Evolutionary conservation across 2,113 vertebrate species (phyloP).

Genomic region (Pungitius pungitius): DNA sequence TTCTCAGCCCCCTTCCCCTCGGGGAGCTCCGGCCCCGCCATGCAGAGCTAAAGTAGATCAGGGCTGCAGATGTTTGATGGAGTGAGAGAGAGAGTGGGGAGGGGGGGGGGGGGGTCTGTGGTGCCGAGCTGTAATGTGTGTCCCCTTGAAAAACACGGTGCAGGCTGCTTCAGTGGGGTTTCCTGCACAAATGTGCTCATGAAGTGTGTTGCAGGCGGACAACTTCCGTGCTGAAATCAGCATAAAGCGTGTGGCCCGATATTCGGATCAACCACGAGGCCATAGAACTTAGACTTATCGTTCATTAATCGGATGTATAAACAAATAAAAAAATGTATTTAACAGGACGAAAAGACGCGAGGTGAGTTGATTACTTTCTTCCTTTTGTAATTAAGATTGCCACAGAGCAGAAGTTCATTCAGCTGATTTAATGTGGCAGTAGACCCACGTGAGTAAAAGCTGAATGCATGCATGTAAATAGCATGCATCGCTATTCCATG

Average conservation of each 20-base stretch:
- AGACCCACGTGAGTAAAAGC: not conserved
- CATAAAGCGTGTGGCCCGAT: not conserved
- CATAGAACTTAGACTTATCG: too few species aligned
- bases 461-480: not conserved
- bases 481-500: not conserved
- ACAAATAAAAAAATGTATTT: not conserved
- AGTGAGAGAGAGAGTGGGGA: too few species aligned
- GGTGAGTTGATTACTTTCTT: not conserved
- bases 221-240: slow-evolving; percentile 7
- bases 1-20: not conserved
- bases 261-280: not conserved
- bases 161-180: not conserved
- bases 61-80: slow-evolving; percentile 13
- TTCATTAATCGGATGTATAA: not conserved
- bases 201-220: not conserved
- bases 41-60: slow-evolving; percentile 12
- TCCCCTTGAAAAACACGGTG: not conserved
- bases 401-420: not conserved
- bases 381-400: not conserved
- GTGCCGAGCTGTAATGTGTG: not conserved
- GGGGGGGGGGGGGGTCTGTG: slow-evolving; percentile 9
- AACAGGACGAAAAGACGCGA: not conserved
- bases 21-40: not conserved
- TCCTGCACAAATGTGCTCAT: not conserved
- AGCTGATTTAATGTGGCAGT: not conserved